phyloP scores from a whole-genome alignment of 2,797 vertebrate species.

The Sebastes variabilis region DNA sequence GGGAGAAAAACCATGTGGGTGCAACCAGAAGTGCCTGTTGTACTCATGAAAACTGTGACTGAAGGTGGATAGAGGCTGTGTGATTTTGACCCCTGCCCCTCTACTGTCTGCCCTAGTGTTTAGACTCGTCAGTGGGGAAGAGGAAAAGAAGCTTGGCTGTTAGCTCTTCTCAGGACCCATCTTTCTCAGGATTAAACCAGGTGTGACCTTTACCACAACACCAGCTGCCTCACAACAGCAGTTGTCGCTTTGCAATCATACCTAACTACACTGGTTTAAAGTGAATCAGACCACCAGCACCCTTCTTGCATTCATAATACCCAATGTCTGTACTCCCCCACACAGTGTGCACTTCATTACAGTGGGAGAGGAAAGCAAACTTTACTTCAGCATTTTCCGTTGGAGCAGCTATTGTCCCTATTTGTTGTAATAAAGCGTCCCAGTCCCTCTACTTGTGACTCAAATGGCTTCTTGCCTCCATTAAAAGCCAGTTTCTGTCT shows the following conservation, averaged over 20 bases:
- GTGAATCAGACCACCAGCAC: conserved; percentile 60
- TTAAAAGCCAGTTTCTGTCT: background rate
- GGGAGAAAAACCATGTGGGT: conserved; percentile 51
- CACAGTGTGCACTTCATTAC: conserved; percentile 17
- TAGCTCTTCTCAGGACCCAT: conserved; percentile 99
- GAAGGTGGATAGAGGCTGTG: conserved; percentile 78
- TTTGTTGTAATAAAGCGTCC: background rate
- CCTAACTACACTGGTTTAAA: conserved; percentile 65
- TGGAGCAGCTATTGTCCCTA: background rate
- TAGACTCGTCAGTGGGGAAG: conserved; percentile 99
- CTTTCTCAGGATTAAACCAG: conserved; percentile 99
- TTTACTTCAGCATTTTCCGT: background rate
- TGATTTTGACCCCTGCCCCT: conserved; percentile 99
- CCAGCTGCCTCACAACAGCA: conserved; percentile 91
- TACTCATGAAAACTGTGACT: conserved; percentile 76
- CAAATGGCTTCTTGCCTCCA: background rate
- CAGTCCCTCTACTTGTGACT: background rate
- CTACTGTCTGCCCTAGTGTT: conserved; percentile 99
- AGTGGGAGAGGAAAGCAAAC: conserved; percentile 7
- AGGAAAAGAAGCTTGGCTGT: conserved; percentile 99
- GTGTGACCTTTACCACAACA: conserved; percentile 92
- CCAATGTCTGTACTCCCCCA: conserved; percentile 23
- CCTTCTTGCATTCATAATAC: conserved; percentile 54
- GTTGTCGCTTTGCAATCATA: conserved; percentile 75
- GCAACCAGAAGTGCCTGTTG: conserved; percentile 69